Evolutionary conservation across 2,113 vertebrate species (phyloP).

Genomic region (Serilophus lunatus): DNA sequence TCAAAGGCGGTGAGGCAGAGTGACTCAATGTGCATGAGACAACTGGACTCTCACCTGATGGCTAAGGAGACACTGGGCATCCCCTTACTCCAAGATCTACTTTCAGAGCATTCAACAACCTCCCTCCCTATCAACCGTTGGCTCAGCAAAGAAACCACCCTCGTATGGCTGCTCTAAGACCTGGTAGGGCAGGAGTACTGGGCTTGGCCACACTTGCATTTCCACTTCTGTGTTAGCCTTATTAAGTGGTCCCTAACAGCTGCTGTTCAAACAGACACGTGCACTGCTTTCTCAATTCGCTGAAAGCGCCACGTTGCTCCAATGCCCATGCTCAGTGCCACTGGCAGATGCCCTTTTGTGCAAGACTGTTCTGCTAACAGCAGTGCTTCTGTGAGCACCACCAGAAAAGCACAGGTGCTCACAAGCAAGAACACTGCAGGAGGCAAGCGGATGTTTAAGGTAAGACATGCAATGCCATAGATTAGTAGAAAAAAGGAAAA

Average conservation of each 20-base stretch:
- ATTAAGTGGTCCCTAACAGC: background rate
- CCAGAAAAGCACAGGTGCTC: background rate
- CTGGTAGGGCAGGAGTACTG: background rate
- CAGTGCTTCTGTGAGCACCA: background rate
- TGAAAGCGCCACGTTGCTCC: accelerated
- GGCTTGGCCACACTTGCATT: background rate
- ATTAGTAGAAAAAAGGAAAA: background rate
- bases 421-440: background rate
- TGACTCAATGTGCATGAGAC: accelerated
- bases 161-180: background rate
- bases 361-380: background rate
- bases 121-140: too few relatives aligned
- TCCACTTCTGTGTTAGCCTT: too few relatives aligned
- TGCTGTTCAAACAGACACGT: background rate
- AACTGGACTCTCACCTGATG: background rate
- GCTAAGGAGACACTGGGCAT: accelerated
- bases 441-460: background rate
- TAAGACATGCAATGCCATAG: accelerated
- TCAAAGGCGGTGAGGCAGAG: accelerated
- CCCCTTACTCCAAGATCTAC: accelerated
- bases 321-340: background rate
- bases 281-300: background rate
- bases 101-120: background rate
- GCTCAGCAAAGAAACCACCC: background rate
- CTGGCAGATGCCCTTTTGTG: background rate